phyloP scores from a whole-genome alignment of 2,797 vertebrate species.

The Sciurus vulgaris region DNA sequence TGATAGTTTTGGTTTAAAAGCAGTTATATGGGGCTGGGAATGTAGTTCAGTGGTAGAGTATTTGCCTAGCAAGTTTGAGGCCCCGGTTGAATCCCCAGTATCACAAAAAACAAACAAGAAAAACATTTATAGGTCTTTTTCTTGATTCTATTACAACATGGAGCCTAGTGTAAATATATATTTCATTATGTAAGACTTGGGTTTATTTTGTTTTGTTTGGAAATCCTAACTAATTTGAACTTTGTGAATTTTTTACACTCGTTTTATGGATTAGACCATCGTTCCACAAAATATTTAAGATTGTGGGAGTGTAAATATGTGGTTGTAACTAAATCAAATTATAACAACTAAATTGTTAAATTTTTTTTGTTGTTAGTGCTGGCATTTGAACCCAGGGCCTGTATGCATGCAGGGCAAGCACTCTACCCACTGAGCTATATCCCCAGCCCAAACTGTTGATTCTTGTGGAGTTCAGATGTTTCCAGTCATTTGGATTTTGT shows the following conservation, averaged over 20 bases:
- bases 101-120: too few species aligned
- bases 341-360: background rate
- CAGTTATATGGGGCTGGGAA: background rate
- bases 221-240: constrained; percentile 12
- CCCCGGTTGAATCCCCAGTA: too few species aligned
- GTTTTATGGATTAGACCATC: background rate
- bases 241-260: background rate
- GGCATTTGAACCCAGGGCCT: too few species aligned
- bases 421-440: too few species aligned
- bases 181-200: background rate
- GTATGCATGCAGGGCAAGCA: too few species aligned
- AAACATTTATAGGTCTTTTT: background rate
- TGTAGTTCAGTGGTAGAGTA: too few species aligned
- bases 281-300: constrained; percentile 20
- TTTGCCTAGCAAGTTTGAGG: too few species aligned
- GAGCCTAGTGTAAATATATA: background rate
- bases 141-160: background rate
- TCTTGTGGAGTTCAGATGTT: background rate
- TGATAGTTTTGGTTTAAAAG: constrained; percentile 16
- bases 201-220: background rate
- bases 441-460: too few species aligned
- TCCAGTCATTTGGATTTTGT: background rate
- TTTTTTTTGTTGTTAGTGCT: too few species aligned
- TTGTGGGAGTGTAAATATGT: background rate
- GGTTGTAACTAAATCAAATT: background rate